Conservation (phyloP, 2,113 vertebrate genomes). For the Turnix velox region DNA sequence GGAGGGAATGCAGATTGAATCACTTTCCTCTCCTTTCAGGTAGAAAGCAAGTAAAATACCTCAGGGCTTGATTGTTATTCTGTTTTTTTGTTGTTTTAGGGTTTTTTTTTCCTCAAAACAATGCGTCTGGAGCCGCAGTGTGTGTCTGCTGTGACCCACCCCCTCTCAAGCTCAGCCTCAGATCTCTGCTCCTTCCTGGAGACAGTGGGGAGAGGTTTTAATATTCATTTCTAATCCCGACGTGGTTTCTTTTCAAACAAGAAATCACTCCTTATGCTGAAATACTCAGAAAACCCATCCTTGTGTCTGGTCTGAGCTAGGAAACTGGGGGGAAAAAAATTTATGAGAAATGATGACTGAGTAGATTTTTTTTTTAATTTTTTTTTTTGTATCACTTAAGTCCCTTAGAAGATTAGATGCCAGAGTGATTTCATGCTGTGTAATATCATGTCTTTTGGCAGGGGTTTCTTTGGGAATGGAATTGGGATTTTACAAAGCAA, state of each 20-base stretch:
- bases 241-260: background rate
- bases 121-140: background rate
- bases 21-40: background rate
- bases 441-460: background rate
- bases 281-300: background rate
- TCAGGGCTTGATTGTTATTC: background rate
- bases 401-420: slow-evolving; percentile 1
- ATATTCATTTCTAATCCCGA: background rate
- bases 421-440: slow-evolving; percentile 23
- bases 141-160: background rate
- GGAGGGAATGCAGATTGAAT: background rate
- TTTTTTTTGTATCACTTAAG: background rate
- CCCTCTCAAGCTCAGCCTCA: background rate
- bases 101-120: no score
- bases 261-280: background rate
- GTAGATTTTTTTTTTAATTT: slow-evolving; percentile 19
- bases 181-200: background rate
- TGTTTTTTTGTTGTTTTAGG: no score
- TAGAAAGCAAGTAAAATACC: background rate
- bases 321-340: slow-evolving; percentile 29
- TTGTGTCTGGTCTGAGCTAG: background rate
- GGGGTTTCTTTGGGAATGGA: slow-evolving; percentile 7
- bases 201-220: background rate
- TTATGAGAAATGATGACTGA: background rate
- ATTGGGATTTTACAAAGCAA: background rate